Percentiles rank a stretch among this genome's conserved stretches.
Evolutionary conservation across 2,797 vertebrate species (phyloP).

Genomic region (Tauraco hartlaubi): DNA sequence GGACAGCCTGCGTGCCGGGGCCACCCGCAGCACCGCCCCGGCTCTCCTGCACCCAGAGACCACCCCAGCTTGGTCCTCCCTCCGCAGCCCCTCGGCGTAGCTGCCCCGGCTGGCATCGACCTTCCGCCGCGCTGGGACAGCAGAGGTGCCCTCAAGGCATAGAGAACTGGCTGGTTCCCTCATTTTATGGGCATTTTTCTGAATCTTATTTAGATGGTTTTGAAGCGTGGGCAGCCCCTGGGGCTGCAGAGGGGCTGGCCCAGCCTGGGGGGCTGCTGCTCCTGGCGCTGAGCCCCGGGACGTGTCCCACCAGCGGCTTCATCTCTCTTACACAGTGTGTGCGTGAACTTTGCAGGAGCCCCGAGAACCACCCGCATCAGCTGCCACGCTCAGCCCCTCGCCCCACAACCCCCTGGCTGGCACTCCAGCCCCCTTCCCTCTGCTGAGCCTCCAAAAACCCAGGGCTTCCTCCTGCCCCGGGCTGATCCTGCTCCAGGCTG

Average conservation of each 20-base stretch:
- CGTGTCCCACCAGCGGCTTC: background rate
- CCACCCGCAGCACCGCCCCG: fast-evolving
- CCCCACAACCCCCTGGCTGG: fast-evolving
- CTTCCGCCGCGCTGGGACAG: fast-evolving
- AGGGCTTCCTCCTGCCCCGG: background rate
- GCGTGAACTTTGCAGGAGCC: fast-evolving
- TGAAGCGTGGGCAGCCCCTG: background rate
- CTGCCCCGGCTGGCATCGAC: background rate
- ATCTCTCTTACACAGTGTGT: fast-evolving
- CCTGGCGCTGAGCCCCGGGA: fast-evolving
- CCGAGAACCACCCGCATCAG: background rate
- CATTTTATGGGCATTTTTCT: background rate
- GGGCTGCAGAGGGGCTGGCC: background rate
- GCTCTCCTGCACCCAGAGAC: fast-evolving
- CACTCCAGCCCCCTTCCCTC: background rate
- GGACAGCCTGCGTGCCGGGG: conserved; percentile 29
- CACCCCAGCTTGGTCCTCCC: fast-evolving
- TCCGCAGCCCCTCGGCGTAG: fast-evolving
- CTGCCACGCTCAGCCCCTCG: fast-evolving
- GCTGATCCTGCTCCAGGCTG: background rate
- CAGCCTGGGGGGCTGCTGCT: background rate
- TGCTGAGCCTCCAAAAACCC: fast-evolving
- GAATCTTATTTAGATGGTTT: fast-evolving
- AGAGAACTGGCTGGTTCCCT: background rate
- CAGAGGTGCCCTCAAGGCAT: fast-evolving